Conservation (phyloP, 2,797 vertebrate genomes). For the Choloepus didactylus region DNA sequence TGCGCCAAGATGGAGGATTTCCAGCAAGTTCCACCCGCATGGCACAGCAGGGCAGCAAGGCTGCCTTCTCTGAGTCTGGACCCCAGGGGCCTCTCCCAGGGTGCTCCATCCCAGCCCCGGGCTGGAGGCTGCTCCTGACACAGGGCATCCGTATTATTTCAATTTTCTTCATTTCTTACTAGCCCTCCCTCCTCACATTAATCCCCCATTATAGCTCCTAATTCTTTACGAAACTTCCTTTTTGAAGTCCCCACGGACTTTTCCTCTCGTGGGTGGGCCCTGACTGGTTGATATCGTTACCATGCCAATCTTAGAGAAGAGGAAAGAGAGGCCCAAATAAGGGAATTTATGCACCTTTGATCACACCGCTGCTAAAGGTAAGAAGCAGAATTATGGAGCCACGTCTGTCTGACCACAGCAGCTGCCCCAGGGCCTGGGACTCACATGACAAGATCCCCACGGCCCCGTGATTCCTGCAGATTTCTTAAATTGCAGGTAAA, state of each 20-base stretch:
- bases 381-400: background rate
- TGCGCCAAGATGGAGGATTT: background rate
- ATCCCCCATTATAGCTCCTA: background rate
- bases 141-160: background rate
- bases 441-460: background rate
- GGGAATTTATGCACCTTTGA: background rate
- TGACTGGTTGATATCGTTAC: background rate
- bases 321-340: background rate
- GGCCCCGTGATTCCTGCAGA: background rate
- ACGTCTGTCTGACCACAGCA: background rate
- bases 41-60: background rate
- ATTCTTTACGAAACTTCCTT: background rate
- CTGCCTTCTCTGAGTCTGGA: background rate
- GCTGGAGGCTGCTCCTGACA: background rate
- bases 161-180: background rate
- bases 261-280: background rate
- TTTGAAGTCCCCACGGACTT: background rate
- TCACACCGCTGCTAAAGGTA: background rate
- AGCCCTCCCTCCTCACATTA: background rate
- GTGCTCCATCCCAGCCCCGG: background rate
- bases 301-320: background rate
- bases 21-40: background rate
- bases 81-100: background rate
- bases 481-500: background rate
- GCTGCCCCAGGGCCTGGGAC: background rate